A percentile compares a stretch with the other conserved stretches of the same genome.
Evolutionary conservation across 2,113 vertebrate species (phyloP).

Genomic region (Ochotona curzoniae): DNA sequence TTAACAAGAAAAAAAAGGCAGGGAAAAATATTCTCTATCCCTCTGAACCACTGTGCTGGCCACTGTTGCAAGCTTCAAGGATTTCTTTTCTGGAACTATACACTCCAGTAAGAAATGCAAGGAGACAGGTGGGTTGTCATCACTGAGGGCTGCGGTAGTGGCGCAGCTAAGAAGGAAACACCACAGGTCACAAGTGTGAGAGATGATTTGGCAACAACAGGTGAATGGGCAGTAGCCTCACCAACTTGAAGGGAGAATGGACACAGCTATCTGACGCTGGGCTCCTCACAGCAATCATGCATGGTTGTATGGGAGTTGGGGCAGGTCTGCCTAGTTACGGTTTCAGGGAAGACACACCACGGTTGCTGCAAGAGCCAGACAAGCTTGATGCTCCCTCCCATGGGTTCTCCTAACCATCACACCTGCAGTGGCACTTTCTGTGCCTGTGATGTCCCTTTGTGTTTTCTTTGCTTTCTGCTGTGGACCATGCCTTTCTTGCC

Average conservation of each 20-base stretch:
- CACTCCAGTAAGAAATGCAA: neutral
- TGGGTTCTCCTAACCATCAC: neutral
- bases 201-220: neutral
- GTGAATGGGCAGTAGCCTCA: neutral
- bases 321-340: no score
- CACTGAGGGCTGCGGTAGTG: neutral
- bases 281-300: neutral
- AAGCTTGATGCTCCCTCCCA: neutral
- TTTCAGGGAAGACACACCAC: neutral
- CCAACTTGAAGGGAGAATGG: no score
- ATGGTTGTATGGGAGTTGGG: no score
- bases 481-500: neutral
- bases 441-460: neutral
- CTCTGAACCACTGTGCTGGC: neutral
- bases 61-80: neutral
- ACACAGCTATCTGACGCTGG: rapidly evolving
- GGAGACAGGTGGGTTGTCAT: no score
- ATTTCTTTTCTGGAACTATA: neutral
- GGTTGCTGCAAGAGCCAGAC: neutral
- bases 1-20: no score
- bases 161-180: neutral
- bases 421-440: neutral
- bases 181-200: neutral
- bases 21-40: no score
- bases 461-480: neutral